Conservation (phyloP, 2,888 invertebrate species). For the Scrobipalpa atriplicella region DNA sequence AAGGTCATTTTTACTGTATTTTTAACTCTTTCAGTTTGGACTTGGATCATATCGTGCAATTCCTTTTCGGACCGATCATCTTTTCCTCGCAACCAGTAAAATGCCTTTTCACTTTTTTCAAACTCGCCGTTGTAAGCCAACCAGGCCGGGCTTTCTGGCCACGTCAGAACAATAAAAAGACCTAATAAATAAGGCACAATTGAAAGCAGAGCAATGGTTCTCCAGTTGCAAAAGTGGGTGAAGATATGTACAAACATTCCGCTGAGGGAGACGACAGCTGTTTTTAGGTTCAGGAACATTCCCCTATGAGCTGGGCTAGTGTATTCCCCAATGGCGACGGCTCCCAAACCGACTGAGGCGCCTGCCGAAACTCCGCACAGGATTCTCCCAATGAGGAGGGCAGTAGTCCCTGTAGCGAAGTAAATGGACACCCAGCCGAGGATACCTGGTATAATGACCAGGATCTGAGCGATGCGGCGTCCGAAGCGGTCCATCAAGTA, state of each 20-base stretch:
- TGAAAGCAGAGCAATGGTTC: conserved; percentile 48
- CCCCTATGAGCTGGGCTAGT: conserved; percentile 43
- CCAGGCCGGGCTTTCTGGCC: conserved; percentile 85
- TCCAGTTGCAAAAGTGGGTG: conserved; percentile 51
- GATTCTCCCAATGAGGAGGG: conserved; percentile 42
- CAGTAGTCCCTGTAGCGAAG: conserved; percentile 39
- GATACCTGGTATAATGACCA: conserved; percentile 57
- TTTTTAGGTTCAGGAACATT: conserved; percentile 56
- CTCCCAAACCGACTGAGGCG: conserved; percentile 39
- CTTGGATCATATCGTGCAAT: conserved; percentile 49
- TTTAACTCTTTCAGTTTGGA: conserved; percentile 46
- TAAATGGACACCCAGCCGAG: conserved; percentile 43
- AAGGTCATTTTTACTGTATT: conserved; percentile 34
- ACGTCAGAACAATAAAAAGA: conserved; percentile 57
- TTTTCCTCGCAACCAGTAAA: conserved; percentile 76
- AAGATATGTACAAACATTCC: conserved; percentile 49
- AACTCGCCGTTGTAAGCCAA: conserved; percentile 75
- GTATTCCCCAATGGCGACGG: conserved; percentile 46
- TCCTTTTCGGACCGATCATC: conserved; percentile 41
- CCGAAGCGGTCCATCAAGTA: conserved; percentile 50
- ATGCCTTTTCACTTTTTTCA: conserved; percentile 73
- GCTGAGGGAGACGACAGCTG: conserved; percentile 53
- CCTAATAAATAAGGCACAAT: conserved; percentile 48
- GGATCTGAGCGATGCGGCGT: conserved; percentile 44
- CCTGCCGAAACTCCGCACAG: conserved; percentile 41